phyloP scores from a whole-genome alignment of 2,888 invertebrate species.

The Luperina testacea region DNA sequence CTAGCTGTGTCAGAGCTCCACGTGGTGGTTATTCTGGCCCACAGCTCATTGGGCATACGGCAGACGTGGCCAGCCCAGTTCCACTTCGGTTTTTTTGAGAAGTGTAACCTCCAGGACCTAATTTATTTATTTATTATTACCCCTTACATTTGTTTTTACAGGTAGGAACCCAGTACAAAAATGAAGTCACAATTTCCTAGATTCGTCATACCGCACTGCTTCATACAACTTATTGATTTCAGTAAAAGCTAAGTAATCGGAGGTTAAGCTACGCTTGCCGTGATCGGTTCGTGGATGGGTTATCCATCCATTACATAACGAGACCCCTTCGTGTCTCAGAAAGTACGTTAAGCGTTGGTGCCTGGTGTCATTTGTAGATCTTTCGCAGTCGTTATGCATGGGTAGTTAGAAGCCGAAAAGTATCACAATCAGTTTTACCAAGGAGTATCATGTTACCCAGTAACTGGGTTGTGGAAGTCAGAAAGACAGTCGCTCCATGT shows the following conservation, averaged over 20 bases:
- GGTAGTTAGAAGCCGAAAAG: not conserved
- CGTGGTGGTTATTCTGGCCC: too few species aligned
- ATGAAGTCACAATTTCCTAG: too few species aligned
- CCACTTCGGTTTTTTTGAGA: too few species aligned
- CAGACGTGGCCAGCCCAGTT: too few species aligned
- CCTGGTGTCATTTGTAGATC: not conserved
- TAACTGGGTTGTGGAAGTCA: not conserved
- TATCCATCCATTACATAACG: not conserved
- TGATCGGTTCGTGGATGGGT: not conserved
- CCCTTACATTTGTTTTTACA: too few species aligned
- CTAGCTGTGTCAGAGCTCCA: too few species aligned
- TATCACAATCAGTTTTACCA: not conserved
- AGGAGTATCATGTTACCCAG: not conserved
- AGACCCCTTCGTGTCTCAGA: not conserved
- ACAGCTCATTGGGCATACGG: too few species aligned
- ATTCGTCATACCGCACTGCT: not conserved
- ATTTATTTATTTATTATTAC: too few species aligned
- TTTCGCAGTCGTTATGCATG: not conserved
- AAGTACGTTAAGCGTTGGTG: not conserved
- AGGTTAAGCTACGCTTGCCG: not conserved
- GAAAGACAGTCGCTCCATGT: too few species aligned
- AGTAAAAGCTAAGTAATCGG: not conserved
- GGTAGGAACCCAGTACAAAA: too few species aligned
- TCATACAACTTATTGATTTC: not conserved
- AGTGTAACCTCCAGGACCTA: not conserved